Percentiles rank a stretch among this genome's conserved stretches.
These are phyloP conservation scores for Erythrocercus mccallii DNA, from an alignment of 2,113 vertebrate species.

Conservation along the genomic window DNA sequence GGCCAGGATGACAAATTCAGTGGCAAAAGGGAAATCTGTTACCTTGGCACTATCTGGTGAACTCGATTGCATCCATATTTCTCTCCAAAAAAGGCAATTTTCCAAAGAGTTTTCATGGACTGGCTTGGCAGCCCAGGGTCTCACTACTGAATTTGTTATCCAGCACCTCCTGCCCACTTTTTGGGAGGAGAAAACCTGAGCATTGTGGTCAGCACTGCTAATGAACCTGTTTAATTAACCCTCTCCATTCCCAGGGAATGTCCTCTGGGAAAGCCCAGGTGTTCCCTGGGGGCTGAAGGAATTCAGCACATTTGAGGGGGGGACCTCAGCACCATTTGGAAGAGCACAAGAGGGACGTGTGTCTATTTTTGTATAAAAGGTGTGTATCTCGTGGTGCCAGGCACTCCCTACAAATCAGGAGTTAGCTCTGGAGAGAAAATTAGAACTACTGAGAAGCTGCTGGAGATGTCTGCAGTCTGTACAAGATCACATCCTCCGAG, in stretches of 20 bases:
- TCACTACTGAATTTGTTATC: neutral
- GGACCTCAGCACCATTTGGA: neutral
- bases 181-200: neutral
- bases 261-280: neutral
- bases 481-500: neutral
- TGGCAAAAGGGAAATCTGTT: neutral
- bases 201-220: rapidly evolving
- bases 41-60: neutral
- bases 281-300: neutral
- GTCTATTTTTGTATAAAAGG: neutral
- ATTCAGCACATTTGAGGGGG: neutral
- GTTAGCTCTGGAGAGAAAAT: neutral
- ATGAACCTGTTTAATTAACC: neutral
- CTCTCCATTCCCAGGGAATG: neutral
- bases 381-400: neutral
- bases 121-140: neutral
- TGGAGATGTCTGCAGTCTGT: neutral
- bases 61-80: neutral
- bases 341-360: neutral
- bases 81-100: neutral
- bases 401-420: neutral
- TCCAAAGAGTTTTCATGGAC: neutral
- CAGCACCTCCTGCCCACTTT: neutral
- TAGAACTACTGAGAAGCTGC: neutral
- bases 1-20: neutral